These are phyloP conservation scores for Therioaphis trifolii DNA, from an alignment of 2,888 invertebrate species.

Conservation along the genomic window DNA sequence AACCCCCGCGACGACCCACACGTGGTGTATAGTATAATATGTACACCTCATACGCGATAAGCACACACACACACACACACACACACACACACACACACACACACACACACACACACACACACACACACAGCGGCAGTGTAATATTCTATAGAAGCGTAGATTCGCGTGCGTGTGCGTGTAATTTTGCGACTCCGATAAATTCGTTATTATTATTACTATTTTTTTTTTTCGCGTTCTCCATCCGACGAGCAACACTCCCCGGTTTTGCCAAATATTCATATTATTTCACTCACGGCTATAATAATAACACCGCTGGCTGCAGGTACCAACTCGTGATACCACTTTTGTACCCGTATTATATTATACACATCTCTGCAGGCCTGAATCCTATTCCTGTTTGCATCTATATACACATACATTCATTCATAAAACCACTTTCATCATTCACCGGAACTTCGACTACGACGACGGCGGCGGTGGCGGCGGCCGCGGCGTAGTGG, in stretches of 20 bases:
- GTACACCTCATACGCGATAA: too few species aligned
- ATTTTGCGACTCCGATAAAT: background rate
- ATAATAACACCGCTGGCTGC: background rate
- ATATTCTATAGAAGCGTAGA: too few species aligned
- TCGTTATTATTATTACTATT: background rate
- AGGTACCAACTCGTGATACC: conserved; percentile 2
- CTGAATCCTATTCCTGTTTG: background rate
- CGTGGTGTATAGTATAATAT: background rate
- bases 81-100: too few species aligned
- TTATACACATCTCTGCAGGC: background rate
- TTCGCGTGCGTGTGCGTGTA: background rate
- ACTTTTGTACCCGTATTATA: background rate
- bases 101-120: too few species aligned
- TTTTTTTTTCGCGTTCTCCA: background rate
- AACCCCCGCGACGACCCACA: background rate
- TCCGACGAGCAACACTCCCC: background rate
- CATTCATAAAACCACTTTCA: conserved; percentile 63
- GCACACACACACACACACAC: too few species aligned
- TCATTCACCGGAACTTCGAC: conserved; percentile 56
- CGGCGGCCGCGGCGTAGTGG: too few species aligned
- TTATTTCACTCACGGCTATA: background rate
- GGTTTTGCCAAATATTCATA: conserved; percentile 29
- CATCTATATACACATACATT: background rate
- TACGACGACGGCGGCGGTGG: background rate
- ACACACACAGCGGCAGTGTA: too few species aligned